A percentile compares a stretch with the other conserved stretches of the same genome.
Evolutionary conservation across 2,113 vertebrate species (phyloP).

Genomic region (Anolis sagrei): DNA sequence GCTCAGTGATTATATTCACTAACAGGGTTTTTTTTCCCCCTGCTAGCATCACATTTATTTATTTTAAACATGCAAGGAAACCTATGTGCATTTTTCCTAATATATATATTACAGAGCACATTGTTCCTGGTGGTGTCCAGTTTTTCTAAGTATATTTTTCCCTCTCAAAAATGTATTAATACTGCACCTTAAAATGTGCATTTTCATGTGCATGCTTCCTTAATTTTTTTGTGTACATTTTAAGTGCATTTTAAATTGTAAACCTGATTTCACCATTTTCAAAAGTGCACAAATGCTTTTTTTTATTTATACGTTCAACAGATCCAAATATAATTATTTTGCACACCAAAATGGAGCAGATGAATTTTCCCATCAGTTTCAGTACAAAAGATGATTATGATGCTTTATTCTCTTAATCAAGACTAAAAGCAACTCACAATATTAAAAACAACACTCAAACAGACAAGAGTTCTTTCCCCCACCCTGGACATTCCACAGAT

Average conservation of each 20-base stretch:
- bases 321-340: no score
- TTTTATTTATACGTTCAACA: not conserved
- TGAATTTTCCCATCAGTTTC: not conserved
- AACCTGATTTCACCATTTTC: not conserved
- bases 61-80: no score
- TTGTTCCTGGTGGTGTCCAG: not conserved
- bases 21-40: no score
- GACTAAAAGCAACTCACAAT: no score
- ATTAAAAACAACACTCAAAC: no score
- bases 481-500: no score
- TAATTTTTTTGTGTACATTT: not conserved
- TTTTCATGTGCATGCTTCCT: not conserved
- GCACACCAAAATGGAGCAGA: not conserved
- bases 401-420: no score
- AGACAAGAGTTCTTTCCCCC: no score
- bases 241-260: not conserved
- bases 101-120: no score
- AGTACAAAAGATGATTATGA: no score
- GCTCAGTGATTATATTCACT: not conserved
- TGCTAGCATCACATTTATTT: no score
- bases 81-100: no score
- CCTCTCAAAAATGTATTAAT: not conserved
- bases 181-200: not conserved
- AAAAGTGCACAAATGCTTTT: not conserved
- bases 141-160: not conserved